Evolutionary conservation across 2,888 invertebrate species (phyloP).

Genomic region (Drosophila melanocephala): DNA sequence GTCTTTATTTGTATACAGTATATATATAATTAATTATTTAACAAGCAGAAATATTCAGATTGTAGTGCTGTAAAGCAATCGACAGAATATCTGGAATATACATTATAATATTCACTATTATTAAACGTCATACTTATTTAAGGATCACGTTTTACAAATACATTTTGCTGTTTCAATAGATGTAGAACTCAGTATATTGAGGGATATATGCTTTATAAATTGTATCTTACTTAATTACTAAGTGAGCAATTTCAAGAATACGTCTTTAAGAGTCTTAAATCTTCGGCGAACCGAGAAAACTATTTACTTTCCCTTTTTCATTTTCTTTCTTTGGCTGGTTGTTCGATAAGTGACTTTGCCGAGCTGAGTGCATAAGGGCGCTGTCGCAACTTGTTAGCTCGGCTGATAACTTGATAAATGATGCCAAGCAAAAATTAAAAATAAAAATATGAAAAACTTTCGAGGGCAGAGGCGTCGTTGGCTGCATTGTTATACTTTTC

Average conservation of each 20-base stretch:
- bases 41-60: too few species aligned
- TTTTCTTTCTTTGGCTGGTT: neutral
- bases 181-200: neutral
- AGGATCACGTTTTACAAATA: too few species aligned
- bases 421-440: constrained; percentile 29
- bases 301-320: neutral
- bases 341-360: constrained; percentile 38
- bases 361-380: constrained; percentile 27
- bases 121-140: too few species aligned
- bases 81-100: too few species aligned
- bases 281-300: neutral
- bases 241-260: neutral
- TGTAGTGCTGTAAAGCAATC: neutral
- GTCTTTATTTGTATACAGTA: too few species aligned
- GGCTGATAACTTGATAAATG: constrained; percentile 50
- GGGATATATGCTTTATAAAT: neutral
- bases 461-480: neutral
- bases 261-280: neutral
- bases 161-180: neutral
- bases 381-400: constrained; percentile 37
- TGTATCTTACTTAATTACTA: neutral
- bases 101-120: too few species aligned
- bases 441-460: constrained; percentile 5
- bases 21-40: too few species aligned
- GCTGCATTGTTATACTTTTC: neutral